Evolutionary conservation across 2,113 vertebrate species (phyloP).

Genomic region (Casuarius casuarius): DNA sequence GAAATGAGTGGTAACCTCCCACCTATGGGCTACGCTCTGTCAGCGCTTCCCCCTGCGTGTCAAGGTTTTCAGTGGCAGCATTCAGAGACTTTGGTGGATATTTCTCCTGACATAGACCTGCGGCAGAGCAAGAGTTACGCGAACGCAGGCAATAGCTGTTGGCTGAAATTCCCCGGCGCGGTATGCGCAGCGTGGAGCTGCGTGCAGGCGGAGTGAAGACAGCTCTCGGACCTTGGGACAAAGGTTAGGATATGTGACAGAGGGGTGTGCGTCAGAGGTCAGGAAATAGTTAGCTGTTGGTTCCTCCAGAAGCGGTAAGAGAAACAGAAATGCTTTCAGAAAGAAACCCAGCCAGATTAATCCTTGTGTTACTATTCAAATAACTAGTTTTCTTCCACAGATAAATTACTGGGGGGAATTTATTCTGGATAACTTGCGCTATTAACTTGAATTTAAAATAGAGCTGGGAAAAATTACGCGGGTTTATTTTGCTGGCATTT

Average conservation of each 20-base stretch:
- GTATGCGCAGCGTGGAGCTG: too few species aligned
- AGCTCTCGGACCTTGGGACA: not conserved
- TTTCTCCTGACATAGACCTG: too few species aligned
- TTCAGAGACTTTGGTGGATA: not conserved
- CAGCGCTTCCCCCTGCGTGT: not conserved
- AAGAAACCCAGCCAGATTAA: accelerated
- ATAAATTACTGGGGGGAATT: not conserved
- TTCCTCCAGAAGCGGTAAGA: not conserved
- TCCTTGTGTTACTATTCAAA: too few species aligned
- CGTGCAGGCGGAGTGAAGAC: not conserved
- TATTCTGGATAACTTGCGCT: accelerated
- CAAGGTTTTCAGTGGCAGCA: not conserved
- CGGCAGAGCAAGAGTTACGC: not conserved
- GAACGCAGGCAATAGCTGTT: not conserved
- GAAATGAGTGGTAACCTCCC: not conserved
- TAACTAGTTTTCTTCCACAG: not conserved
- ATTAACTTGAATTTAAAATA: not conserved
- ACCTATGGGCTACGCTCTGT: not conserved
- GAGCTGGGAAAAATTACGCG: accelerated
- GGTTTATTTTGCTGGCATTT: not conserved
- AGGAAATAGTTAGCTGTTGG: not conserved
- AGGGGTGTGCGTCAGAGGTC: not conserved
- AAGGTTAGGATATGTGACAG: too few species aligned
- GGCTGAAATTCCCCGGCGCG: not conserved
- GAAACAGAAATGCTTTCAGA: accelerated